These are phyloP conservation scores for Tenthredo notha DNA, from an alignment of 2,888 invertebrate genomes.

Conservation along the genomic window DNA sequence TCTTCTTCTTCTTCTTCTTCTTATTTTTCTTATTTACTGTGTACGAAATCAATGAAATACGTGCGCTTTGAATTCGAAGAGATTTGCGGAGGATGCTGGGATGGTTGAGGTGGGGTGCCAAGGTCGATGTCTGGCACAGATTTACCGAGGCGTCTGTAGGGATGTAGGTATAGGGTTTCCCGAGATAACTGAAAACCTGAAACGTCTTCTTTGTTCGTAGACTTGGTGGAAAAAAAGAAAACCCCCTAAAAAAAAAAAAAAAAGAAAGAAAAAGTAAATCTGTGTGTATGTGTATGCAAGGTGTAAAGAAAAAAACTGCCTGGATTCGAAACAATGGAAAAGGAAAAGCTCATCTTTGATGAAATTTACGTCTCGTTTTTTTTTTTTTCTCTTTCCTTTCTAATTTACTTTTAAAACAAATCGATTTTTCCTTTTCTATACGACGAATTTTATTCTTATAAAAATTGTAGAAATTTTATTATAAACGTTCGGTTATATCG, in stretches of 20 bases:
- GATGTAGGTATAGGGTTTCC: conserved; percentile 1
- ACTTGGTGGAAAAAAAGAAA: background rate
- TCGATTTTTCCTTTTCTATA: too few species aligned
- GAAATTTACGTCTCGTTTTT: background rate
- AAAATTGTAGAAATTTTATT: background rate
- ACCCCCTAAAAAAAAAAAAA: background rate
- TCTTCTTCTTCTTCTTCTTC: background rate
- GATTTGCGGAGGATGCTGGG: conserved; percentile 32
- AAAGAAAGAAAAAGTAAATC: background rate
- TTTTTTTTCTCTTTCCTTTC: background rate
- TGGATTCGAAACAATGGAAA: background rate
- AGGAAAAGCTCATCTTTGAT: background rate
- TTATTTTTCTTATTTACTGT: background rate
- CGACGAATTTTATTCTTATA: too few species aligned
- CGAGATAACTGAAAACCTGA: conserved; percentile 1
- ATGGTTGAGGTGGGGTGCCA: conserved; percentile 7
- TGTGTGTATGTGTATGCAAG: background rate
- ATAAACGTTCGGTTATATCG: background rate
- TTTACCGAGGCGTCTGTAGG: conserved; percentile 32
- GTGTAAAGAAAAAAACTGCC: background rate
- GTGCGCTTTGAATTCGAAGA: conserved; percentile 48
- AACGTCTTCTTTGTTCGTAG: conserved; percentile 11
- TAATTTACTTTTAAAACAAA: background rate
- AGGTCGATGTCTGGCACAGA: conserved; percentile 44
- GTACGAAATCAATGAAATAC: conserved; percentile 28